Evolutionary conservation across 2,113 vertebrate genomes (phyloP).

Genomic region (Tragelaphus scriptus): DNA sequence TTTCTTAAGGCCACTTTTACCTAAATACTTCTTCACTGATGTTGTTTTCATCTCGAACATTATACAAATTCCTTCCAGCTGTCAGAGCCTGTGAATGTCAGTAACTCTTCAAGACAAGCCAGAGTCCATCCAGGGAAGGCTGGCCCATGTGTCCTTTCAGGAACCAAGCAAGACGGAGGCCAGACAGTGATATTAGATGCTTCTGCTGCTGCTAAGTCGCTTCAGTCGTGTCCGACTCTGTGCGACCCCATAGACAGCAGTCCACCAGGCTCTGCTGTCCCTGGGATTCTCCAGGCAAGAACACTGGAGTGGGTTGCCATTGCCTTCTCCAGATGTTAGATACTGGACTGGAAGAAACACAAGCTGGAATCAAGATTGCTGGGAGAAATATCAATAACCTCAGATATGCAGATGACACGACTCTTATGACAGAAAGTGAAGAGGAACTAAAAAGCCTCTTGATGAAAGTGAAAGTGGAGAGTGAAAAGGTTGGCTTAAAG

Average conservation of each 20-base stretch:
- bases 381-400: too few species aligned
- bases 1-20: not conserved
- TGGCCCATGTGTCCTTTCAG: not conserved
- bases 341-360: too few species aligned
- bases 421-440: too few species aligned
- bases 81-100: not conserved
- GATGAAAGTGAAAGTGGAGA: too few species aligned
- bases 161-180: not conserved
- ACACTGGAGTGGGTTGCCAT: not conserved
- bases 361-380: too few species aligned
- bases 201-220: not conserved
- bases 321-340: not conserved
- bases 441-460: too few species aligned
- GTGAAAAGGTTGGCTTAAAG: too few species aligned
- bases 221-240: not conserved
- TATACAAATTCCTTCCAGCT: not conserved
- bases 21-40: not conserved
- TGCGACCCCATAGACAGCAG: not conserved
- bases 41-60: not conserved
- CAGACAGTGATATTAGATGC: not conserved
- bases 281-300: not conserved
- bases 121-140: not conserved
- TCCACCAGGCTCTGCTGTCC: not conserved
- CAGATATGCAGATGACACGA: too few species aligned
- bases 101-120: not conserved